Conservation (phyloP, 2,113 vertebrate species). For the Danio rerio region GRCz12tu NC_133177.1:43746001-43746500, state of each 20-base stretch:
- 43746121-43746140: slow-evolving; percentile 64
- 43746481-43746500: slow-evolving; percentile 21
- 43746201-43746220: slow-evolving; percentile 54
- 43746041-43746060: slow-evolving; percentile 53
- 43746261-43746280: slow-evolving; percentile 82
- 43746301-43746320: slow-evolving; percentile 79
- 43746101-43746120: slow-evolving; percentile 63
- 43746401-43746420: slow-evolving; percentile 78
- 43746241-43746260: slow-evolving; percentile 80
- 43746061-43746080: slow-evolving; percentile 32
- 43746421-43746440: slow-evolving; percentile 72
- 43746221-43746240: slow-evolving; percentile 67
- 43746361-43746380: slow-evolving; percentile 73
- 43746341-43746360: slow-evolving; percentile 79
- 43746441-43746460: slow-evolving; percentile 63
- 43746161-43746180: slow-evolving; percentile 67
- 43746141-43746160: slow-evolving; percentile 58
- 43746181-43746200: slow-evolving; percentile 62
- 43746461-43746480: slow-evolving; percentile 24
- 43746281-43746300: slow-evolving; percentile 85
- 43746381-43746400: slow-evolving; percentile 72
- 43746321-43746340: slow-evolving; percentile 72
- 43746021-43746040: slow-evolving; percentile 52
- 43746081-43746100: slow-evolving; percentile 59
- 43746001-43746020: slow-evolving; percentile 63